A percentile compares a stretch with the other conserved stretches of the same genome.
These are phyloP conservation scores for Osmerus mordax DNA, from an alignment of 2,113 vertebrate species.

Conservation along the genomic window DNA sequence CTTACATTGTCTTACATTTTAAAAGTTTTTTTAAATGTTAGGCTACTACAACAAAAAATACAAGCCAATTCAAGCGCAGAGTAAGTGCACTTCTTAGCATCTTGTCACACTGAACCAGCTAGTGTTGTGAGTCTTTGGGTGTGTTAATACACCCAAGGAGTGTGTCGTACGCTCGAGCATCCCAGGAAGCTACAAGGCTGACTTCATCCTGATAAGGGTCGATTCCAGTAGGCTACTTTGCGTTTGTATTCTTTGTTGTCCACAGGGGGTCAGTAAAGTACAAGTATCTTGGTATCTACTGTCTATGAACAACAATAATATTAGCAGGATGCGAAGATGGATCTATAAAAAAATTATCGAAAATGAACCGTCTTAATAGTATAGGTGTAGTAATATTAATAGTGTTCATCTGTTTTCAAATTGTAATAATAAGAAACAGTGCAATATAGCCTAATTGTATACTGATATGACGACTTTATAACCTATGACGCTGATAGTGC, in stretches of 20 bases:
- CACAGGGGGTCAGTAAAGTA: constrained; percentile 43
- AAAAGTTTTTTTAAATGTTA: too few species aligned
- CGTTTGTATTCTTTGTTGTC: constrained; percentile 12
- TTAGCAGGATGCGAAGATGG: too few species aligned
- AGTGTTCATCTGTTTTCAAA: neutral
- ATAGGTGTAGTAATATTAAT: neutral
- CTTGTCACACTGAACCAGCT: constrained; percentile 4
- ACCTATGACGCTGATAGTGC: too few species aligned
- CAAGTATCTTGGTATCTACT: neutral
- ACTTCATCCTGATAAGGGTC: too few species aligned
- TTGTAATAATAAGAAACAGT: too few species aligned
- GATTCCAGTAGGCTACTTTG: neutral
- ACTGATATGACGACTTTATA: too few species aligned
- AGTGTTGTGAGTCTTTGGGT: neutral
- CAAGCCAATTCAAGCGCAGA: neutral
- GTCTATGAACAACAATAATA: too few species aligned
- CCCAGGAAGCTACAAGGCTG: too few species aligned
- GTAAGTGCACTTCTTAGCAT: neutral
- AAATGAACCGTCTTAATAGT: neutral
- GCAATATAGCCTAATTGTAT: too few species aligned
- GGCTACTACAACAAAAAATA: too few species aligned
- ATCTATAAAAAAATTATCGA: too few species aligned
- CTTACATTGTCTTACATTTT: neutral
- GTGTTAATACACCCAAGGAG: constrained; percentile 4
- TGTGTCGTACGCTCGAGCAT: too few species aligned